Conservation (phyloP, 2,113 vertebrate genomes). For the Oreochromis aureus region DNA sequence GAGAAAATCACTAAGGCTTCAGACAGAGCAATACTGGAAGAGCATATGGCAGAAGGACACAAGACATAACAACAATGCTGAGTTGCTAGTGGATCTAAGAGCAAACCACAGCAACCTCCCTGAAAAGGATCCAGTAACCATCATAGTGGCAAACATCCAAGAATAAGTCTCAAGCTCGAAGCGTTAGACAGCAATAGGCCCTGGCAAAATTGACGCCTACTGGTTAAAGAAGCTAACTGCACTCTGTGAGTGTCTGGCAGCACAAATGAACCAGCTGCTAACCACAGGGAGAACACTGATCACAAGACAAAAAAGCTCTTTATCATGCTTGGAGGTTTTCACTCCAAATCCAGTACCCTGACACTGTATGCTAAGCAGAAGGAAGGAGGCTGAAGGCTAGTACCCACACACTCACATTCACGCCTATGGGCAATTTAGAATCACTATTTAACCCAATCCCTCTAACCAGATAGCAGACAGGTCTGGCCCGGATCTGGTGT, state of each 20-base stretch:
- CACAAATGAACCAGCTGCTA: not conserved
- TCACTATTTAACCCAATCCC: not conserved
- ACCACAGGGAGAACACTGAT: not conserved
- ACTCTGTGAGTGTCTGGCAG: not conserved
- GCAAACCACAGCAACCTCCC: too few species aligned
- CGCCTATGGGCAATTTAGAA: not conserved
- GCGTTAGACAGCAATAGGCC: not conserved
- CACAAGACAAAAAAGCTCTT: not conserved
- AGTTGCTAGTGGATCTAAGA: too few species aligned
- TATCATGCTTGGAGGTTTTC: not conserved
- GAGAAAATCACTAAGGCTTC: too few species aligned
- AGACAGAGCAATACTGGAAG: too few species aligned
- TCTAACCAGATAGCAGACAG: not conserved
- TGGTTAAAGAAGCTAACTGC: not conserved
- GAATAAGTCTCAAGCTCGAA: too few species aligned
- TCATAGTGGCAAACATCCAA: too few species aligned
- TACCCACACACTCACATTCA: not conserved
- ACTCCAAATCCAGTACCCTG: not conserved
- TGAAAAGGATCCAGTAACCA: too few species aligned
- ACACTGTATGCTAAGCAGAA: not conserved
- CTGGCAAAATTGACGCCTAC: not conserved
- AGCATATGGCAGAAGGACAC: too few species aligned
- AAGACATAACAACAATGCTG: too few species aligned
- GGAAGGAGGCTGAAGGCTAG: not conserved
- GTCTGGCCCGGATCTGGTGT: not conserved